Percentiles rank a stretch among this genome's conserved stretches.
phyloP scores from a whole-genome alignment of 2,888 invertebrate genomes.

The Macroteleia sp. region DNA sequence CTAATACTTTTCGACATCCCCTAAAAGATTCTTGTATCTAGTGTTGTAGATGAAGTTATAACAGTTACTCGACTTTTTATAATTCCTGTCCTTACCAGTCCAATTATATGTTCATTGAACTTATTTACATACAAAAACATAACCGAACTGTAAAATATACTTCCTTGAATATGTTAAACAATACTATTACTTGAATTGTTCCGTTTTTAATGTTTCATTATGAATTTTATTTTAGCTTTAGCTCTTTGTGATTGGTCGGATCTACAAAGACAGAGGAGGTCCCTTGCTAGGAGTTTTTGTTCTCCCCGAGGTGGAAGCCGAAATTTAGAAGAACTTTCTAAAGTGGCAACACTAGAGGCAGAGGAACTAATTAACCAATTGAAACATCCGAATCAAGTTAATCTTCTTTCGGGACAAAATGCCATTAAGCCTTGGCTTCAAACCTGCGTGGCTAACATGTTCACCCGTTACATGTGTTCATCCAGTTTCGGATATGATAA shows the following conservation, averaged over 20 bases:
- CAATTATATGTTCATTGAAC: too few species aligned
- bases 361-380: conserved; percentile 87
- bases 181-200: too few species aligned
- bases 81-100: too few species aligned
- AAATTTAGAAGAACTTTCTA: conserved; percentile 89
- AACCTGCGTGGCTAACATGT: conserved; percentile 92
- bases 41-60: too few species aligned
- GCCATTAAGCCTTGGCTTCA: conserved; percentile 90
- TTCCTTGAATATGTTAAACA: too few species aligned
- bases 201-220: too few species aligned
- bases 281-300: conserved; percentile 91
- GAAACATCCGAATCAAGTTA: conserved; percentile 79
- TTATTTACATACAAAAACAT: too few species aligned
- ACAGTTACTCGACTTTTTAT: too few species aligned
- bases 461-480: conserved; percentile 94
- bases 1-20: too few species aligned
- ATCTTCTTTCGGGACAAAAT: conserved; percentile 75
- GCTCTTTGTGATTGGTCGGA: conserved; percentile 95
- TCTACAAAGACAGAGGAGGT: conserved; percentile 90
- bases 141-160: too few species aligned
- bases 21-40: too few species aligned
- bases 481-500: conserved; percentile 89
- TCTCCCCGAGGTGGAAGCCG: conserved; percentile 90
- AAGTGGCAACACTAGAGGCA: conserved; percentile 88
- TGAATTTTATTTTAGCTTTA: conserved; percentile 87